Evolutionary conservation across 2,797 vertebrate genomes (phyloP), one percentile per base, ranked within the genome.

Genomic region (Nasua narica): DNA sequence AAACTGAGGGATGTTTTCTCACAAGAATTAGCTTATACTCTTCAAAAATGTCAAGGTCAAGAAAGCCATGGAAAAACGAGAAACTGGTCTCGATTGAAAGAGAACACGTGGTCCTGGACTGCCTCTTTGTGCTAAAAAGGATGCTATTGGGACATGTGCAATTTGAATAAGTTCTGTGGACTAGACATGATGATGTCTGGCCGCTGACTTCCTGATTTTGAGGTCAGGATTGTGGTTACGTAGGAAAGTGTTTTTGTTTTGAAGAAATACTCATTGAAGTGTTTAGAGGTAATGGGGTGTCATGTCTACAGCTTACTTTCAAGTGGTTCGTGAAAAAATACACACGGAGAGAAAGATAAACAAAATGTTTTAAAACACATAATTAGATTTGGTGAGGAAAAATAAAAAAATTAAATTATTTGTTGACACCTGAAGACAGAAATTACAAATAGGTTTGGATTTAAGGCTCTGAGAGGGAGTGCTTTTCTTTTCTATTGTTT

Each of bases 91-190:
- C 74, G 46, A 77, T 19, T 48, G 27, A 95, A 95, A 52, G 65
- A 70, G 72, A 82, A 69, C 2, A n/a, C 1, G 15, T n/a, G 37
- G 50, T 81, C n/a, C 46, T 76, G 65, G 76, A 6, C 37, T 52
- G 27, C 77, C 79, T 94, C 70, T 70, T 87, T 87, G 91, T 54
- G 72, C 43, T 86, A n/a, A 82, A 88, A 81, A 90, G 65, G 79
- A 76, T 93, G 60, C 46, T 79, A 54, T 0, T 4, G 18, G n/a
- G 48, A 69, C n/a, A 65, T 8, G 2, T 84, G 62, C 27, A 60
- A 77, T 58, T 70, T 96, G 81, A 86, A 9, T 37, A 76, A 19
- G 9, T n/a, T 83, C 62, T 95, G 32, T 67, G 21, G 27, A 72
- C 60, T 50, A 93, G 79, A 77, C 10, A 54, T 48, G 48, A 43